Evolutionary conservation across 2,888 invertebrate genomes (phyloP).

Genomic region (Metacarcinus magister): DNA sequence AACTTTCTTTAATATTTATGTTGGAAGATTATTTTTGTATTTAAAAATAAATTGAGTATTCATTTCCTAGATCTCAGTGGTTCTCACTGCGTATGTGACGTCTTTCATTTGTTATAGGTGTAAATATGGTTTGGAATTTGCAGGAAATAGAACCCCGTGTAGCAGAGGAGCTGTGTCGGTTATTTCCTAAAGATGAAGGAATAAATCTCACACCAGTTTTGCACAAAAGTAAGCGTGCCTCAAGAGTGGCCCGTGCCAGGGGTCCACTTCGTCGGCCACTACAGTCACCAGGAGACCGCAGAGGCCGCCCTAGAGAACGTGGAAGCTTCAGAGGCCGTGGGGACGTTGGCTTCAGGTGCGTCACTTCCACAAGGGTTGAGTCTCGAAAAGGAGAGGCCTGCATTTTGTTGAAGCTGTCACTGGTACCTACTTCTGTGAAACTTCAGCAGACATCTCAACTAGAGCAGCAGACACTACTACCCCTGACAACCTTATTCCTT

Average conservation of each 20-base stretch:
- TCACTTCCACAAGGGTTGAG: slow-evolving; percentile 76
- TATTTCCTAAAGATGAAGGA: slow-evolving; percentile 96
- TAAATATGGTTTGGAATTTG: slow-evolving; percentile 7
- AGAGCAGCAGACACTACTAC: slow-evolving; percentile 46
- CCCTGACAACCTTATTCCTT: not conserved
- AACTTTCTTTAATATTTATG: not conserved
- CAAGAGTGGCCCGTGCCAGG: slow-evolving; percentile 74
- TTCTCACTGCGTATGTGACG: not conserved
- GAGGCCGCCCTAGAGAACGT: slow-evolving; percentile 81
- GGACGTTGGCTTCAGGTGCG: slow-evolving; percentile 82
- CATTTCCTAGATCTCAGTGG: not conserved
- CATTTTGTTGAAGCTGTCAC: slow-evolving; percentile 67
- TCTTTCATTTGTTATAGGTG: not conserved
- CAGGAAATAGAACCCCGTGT: slow-evolving; percentile 91
- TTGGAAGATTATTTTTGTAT: not conserved
- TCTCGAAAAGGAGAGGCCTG: slow-evolving; percentile 62
- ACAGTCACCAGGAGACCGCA: slow-evolving; percentile 88
- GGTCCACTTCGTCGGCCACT: slow-evolving; percentile 86
- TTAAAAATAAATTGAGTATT: not conserved
- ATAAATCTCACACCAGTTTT: slow-evolving; percentile 95
- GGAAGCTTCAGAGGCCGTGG: slow-evolving; percentile 81
- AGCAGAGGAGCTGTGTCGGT: slow-evolving; percentile 95
- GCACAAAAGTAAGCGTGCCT: slow-evolving; percentile 81
- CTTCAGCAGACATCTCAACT: slow-evolving; percentile 58
- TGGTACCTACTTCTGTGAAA: slow-evolving; percentile 59